A percentile compares a stretch with the other conserved stretches of the same genome.
Evolutionary conservation across 2,113 vertebrate genomes (phyloP).

Genomic region (Heteronetta atricapilla): DNA sequence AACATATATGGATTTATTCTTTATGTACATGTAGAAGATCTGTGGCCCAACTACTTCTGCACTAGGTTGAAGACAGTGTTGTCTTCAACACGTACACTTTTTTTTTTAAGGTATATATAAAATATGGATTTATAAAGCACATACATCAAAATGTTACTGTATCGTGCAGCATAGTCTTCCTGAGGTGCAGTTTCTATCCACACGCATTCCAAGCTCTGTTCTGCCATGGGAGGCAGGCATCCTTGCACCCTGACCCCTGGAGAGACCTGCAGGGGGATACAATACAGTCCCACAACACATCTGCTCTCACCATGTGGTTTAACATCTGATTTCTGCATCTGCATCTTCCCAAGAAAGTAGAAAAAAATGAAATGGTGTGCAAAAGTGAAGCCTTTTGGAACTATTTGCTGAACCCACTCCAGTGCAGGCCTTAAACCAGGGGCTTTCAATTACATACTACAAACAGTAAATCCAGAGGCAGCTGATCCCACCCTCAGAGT

Average conservation of each 20-base stretch:
- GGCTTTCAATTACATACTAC: rapidly evolving
- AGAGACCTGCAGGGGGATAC: rapidly evolving
- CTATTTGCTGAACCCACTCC: background rate
- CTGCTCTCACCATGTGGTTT: background rate
- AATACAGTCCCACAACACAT: background rate
- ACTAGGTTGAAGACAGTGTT: background rate
- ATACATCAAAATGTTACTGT: background rate
- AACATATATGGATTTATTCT: background rate
- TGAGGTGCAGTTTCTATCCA: background rate
- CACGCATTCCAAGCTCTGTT: background rate
- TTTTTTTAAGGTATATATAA: background rate
- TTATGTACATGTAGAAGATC: background rate
- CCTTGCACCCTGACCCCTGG: too few relatives aligned
- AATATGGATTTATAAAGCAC: background rate
- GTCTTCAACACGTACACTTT: background rate
- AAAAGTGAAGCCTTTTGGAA: background rate
- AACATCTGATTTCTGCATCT: background rate
- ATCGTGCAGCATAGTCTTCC: background rate
- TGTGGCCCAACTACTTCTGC: background rate
- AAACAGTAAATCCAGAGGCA: background rate
- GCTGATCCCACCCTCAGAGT: background rate
- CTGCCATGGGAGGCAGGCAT: rapidly evolving
- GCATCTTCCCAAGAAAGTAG: background rate
- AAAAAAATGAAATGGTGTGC: background rate
- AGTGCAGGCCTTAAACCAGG: background rate